These are phyloP conservation scores for Pararge aegeria DNA, from an alignment of 1,140 invertebrate species.

Conservation along the genomic window DNA sequence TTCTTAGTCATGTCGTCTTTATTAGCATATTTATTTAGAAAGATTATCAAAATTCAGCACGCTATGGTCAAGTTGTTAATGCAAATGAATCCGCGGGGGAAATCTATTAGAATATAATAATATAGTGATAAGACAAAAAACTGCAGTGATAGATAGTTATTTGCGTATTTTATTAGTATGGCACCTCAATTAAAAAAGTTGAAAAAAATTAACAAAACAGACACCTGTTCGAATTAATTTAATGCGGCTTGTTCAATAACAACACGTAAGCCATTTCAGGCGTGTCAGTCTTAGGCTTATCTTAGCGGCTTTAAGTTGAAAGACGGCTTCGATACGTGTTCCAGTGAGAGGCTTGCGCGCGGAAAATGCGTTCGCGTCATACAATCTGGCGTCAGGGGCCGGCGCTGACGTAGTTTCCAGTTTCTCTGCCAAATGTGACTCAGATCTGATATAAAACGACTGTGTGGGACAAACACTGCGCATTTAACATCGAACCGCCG, in stretches of 20 bases:
- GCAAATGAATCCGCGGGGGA: no score
- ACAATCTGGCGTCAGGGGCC: constrained; percentile 53
- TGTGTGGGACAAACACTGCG: constrained; percentile 29
- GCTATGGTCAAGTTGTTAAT: no score
- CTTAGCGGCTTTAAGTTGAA: neutral
- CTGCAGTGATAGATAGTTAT: no score
- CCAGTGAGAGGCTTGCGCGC: constrained; percentile 23
- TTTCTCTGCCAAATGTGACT: constrained; percentile 68
- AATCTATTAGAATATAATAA: no score
- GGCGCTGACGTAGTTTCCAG: constrained; percentile 48
- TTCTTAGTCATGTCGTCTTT: no score
- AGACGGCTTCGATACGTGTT: neutral
- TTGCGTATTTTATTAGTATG: neutral
- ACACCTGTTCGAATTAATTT: neutral
- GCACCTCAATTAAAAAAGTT: no score
- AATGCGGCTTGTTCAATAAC: neutral
- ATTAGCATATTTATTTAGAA: no score
- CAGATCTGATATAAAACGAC: constrained; percentile 61
- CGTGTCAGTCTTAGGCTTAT: neutral
- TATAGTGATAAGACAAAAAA: no score
- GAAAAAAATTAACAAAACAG: neutral
- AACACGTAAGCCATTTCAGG: neutral
- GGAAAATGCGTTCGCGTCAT: constrained; percentile 51
- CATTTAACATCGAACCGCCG: constrained; percentile 47
- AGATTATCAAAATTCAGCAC: no score